These are phyloP conservation scores for Hydractinia echinata DNA, from an alignment of 30 jellyfish, hydroid and myxozoan genomes.

Conservation along the genomic window DNA sequence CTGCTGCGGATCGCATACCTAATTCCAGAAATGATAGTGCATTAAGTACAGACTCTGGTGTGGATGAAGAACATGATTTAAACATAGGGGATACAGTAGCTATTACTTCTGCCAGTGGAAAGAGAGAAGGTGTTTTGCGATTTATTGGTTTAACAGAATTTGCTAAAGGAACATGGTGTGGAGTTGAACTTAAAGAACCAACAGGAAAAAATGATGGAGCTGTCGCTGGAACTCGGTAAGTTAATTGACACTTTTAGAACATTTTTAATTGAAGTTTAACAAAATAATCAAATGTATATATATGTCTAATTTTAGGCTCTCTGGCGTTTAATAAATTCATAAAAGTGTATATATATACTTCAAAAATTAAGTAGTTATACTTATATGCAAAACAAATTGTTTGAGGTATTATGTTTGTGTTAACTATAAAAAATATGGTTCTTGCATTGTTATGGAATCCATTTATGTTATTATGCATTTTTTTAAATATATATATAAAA, in stretches of 20 bases:
- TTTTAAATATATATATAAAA: no score
- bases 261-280: background rate
- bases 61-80: slow-evolving; percentile 39
- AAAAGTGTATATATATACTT: no score
- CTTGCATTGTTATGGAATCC: no score
- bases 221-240: slow-evolving; percentile 98
- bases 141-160: slow-evolving; percentile 88
- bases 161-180: slow-evolving; percentile 99
- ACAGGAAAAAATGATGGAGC: slow-evolving; percentile 98
- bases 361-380: no score
- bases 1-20: slow-evolving; percentile 33
- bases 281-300: background rate
- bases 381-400: no score
- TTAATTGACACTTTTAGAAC: background rate
- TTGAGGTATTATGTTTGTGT: no score
- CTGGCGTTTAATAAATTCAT: no score
- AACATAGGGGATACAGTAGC: slow-evolving; percentile 68
- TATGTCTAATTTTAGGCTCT: background rate
- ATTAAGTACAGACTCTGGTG: slow-evolving; percentile 37
- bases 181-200: slow-evolving; percentile 84
- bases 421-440: no score
- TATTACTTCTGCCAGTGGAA: slow-evolving; percentile 49
- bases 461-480: no score
- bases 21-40: slow-evolving; percentile 52
- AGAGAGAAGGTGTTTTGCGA: slow-evolving; percentile 59